These are phyloP conservation scores for Phortica okadai DNA, from an alignment of 2,888 invertebrate species.

Conservation along the genomic window DNA sequence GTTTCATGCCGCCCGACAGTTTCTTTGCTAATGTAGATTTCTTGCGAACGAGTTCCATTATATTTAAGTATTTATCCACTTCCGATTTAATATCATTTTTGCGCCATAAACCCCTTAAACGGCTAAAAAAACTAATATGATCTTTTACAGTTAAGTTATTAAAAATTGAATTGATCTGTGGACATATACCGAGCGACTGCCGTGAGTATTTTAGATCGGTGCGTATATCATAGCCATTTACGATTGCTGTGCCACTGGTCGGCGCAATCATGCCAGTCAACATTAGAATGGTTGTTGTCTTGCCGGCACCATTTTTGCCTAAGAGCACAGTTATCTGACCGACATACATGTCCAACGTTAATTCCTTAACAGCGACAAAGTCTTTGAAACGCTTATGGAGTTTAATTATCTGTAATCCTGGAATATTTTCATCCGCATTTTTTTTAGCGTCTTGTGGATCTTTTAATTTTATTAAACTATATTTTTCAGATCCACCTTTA, in stretches of 20 bases:
- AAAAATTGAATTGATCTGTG: slow-evolving; percentile 90
- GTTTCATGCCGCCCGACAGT: too few species aligned
- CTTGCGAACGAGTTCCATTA: too few species aligned
- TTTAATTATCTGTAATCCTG: slow-evolving; percentile 78
- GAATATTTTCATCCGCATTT: neutral
- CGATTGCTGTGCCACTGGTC: slow-evolving; percentile 81
- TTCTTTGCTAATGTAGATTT: too few species aligned
- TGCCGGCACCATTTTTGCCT: slow-evolving; percentile 89
- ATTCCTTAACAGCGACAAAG: slow-evolving; percentile 80
- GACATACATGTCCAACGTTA: slow-evolving; percentile 87
- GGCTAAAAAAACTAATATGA: slow-evolving; percentile 87
- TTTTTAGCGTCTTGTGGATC: neutral
- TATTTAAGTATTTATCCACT: slow-evolving; percentile 80
- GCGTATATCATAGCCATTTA: slow-evolving; percentile 83
- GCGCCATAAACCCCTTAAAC: slow-evolving; percentile 81
- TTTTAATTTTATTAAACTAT: too few species aligned
- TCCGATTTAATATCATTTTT: slow-evolving; percentile 78
- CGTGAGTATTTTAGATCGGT: slow-evolving; percentile 80
- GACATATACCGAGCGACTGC: slow-evolving; percentile 85
- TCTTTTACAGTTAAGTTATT: slow-evolving; percentile 87
- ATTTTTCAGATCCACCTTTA: slow-evolving; percentile 3
- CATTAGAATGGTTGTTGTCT: slow-evolving; percentile 94
- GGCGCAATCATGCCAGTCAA: slow-evolving; percentile 85
- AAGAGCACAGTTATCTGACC: slow-evolving; percentile 90
- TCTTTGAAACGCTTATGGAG: slow-evolving; percentile 80